These are phyloP conservation scores for Ditula angustiorana DNA, from an alignment of 2,888 invertebrate genomes.

Conservation along the genomic window DNA sequence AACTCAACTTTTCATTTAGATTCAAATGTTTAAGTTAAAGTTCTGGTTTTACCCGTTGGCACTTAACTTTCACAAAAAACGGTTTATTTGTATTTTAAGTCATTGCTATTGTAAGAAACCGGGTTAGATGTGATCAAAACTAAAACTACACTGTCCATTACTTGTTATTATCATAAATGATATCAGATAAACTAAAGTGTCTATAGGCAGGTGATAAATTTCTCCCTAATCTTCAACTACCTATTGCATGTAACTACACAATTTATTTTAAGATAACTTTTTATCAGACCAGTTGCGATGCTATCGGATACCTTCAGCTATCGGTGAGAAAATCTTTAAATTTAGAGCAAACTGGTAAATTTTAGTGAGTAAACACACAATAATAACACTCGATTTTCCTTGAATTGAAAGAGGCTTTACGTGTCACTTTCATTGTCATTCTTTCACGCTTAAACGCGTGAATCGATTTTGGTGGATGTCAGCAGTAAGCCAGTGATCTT, in stretches of 20 bases:
- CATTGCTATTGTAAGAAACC: not conserved
- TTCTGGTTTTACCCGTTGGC: too few species aligned
- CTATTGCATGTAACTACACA: not conserved
- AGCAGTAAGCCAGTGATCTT: too few species aligned
- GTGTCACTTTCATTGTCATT: not conserved
- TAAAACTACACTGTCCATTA: not conserved
- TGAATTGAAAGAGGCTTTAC: not conserved
- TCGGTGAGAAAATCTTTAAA: constrained; percentile 4
- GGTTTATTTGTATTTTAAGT: not conserved
- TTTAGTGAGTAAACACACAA: too few species aligned
- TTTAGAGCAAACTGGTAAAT: not conserved
- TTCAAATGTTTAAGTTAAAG: too few species aligned
- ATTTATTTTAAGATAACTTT: not conserved
- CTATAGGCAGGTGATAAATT: not conserved
- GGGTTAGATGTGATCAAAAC: not conserved
- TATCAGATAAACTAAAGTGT: not conserved
- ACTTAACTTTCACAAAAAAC: too few species aligned
- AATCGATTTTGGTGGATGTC: too few species aligned
- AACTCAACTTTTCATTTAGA: too few species aligned
- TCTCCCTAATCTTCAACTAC: not conserved
- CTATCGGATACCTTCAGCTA: not conserved
- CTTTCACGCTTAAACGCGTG: too few species aligned
- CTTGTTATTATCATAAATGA: not conserved
- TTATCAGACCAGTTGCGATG: not conserved
- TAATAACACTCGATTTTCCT: too few species aligned